phyloP scores from a whole-genome alignment of 2,113 vertebrate genomes.

The Andinoacara biseriatus region DNA sequence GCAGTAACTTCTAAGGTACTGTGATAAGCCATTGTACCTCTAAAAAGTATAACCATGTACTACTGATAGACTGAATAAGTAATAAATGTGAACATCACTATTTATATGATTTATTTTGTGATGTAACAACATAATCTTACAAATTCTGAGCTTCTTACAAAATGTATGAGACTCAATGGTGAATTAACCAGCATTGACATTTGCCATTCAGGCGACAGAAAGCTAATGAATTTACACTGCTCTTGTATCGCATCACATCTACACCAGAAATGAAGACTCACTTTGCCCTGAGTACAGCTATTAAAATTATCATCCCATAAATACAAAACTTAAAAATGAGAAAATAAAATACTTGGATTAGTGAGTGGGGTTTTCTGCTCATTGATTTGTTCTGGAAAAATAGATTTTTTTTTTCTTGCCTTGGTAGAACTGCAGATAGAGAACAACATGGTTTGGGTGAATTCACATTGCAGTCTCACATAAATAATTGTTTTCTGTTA shows the following conservation, averaged over 20 bases:
- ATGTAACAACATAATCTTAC: conserved; percentile 26
- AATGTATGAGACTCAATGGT: conserved; percentile 19
- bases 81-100: not conserved
- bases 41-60: rapidly evolving
- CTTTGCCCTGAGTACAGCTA: no score
- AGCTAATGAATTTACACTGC: not conserved
- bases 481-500: not conserved
- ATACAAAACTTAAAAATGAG: not conserved
- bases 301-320: no score
- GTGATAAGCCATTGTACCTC: not conserved
- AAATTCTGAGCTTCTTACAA: conserved; percentile 37
- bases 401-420: not conserved
- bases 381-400: conserved; percentile 4
- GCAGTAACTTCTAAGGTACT: not conserved
- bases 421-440: not conserved
- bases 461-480: not conserved
- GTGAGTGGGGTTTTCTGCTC: no score
- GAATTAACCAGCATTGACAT: conserved; percentile 27
- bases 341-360: not conserved
- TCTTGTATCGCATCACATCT: no score
- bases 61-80: not conserved
- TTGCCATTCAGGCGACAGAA: conserved; percentile 10
- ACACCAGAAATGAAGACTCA: no score
- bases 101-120: conserved; percentile 42
- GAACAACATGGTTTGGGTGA: not conserved